These are phyloP conservation scores for Cremastinae sp. DNA, from an alignment of 2,888 invertebrate species.

Conservation along the genomic window DNA sequence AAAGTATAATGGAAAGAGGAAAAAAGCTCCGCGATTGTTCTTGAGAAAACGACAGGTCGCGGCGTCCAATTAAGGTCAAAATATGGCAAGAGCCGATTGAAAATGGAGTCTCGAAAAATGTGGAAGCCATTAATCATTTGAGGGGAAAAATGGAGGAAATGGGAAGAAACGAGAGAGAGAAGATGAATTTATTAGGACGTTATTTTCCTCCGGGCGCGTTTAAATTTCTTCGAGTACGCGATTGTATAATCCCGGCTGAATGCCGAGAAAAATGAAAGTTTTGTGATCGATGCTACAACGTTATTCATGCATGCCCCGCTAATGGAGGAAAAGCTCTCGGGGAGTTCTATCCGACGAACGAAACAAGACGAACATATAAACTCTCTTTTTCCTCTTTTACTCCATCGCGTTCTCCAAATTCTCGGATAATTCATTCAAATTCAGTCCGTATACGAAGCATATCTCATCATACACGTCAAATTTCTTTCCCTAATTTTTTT, in stretches of 20 bases:
- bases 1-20: no score
- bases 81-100: neutral
- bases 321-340: constrained; percentile 50
- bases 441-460: neutral
- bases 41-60: neutral
- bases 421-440: constrained; percentile 11
- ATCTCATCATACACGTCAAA: neutral
- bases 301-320: constrained; percentile 55
- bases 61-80: constrained; percentile 44
- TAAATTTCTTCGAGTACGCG: constrained; percentile 6
- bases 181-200: constrained; percentile 6
- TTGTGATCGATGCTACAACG: constrained; percentile 48
- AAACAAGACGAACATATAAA: constrained; percentile 28
- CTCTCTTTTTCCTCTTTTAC: neutral
- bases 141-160: constrained; percentile 11
- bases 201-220: neutral
- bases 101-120: constrained; percentile 19
- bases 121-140: constrained; percentile 48
- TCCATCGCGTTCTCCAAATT: constrained; percentile 29
- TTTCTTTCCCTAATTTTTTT: neutral
- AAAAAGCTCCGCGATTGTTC: neutral
- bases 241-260: constrained; percentile 3
- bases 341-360: constrained; percentile 10
- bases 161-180: neutral
- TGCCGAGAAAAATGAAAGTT: constrained; percentile 15